phyloP scores from a whole-genome alignment of 2,797 vertebrate genomes.

The Sarcoramphus papa region DNA sequence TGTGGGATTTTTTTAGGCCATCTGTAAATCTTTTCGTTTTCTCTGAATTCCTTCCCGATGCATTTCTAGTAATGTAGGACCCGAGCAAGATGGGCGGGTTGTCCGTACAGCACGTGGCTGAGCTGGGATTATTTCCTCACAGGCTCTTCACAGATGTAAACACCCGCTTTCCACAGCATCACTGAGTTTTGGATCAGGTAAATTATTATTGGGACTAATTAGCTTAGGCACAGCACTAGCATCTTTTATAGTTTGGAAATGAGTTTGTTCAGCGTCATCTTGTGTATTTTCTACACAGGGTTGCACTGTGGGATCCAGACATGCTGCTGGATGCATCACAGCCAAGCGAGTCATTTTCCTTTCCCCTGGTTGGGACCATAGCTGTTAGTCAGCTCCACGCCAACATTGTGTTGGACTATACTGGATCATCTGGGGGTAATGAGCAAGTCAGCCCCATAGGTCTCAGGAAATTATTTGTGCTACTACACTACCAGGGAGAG shows the following conservation, averaged over 20 bases:
- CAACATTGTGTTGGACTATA: not conserved
- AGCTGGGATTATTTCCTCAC: not conserved
- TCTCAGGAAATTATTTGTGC: not conserved
- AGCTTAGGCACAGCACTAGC: not conserved
- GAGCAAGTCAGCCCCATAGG: not conserved
- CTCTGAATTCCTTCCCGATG: not conserved
- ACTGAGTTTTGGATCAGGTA: not conserved
- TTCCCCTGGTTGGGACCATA: not conserved
- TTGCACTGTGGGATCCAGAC: not conserved
- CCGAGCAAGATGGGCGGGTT: rapidly evolving
- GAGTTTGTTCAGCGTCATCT: not conserved
- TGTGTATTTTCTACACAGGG: not conserved
- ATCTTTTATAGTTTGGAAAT: not conserved
- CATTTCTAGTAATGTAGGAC: constrained; percentile 14
- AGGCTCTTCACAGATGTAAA: not conserved
- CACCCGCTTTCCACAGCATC: not conserved
- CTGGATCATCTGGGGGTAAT: not conserved
- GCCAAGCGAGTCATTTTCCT: rapidly evolving
- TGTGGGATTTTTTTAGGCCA: not conserved
- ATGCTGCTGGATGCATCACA: rapidly evolving
- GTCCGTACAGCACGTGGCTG: rapidly evolving
- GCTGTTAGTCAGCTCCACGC: not conserved
- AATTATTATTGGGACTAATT: not conserved
- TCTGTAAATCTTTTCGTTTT: not conserved
- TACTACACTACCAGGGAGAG: not conserved